Percentiles rank a stretch among this genome's conserved stretches.
Evolutionary conservation across 2,113 vertebrate species (phyloP).

Genomic region (Carollia perspicillata): DNA sequence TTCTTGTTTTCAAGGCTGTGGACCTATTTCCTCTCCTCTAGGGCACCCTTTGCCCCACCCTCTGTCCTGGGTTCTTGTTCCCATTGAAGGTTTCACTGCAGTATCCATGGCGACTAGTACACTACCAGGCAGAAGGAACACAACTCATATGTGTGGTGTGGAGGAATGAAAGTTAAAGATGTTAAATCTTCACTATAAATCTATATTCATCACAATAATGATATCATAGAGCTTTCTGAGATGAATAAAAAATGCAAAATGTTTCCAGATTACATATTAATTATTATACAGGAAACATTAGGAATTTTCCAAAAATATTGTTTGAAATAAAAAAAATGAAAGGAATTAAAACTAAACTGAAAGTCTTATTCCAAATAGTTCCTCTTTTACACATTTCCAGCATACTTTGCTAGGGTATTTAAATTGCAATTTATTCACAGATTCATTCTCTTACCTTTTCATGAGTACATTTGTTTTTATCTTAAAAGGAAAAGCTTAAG

Average conservation of each 20-base stretch:
- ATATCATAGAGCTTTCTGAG: not conserved
- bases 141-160: not conserved
- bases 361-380: not conserved
- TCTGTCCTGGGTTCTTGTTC: too few species aligned
- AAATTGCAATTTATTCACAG: not conserved
- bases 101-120: rapidly evolving
- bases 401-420: not conserved
- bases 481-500: not conserved
- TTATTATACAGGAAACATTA: not conserved
- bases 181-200: not conserved
- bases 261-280: not conserved
- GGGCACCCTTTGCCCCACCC: rapidly evolving
- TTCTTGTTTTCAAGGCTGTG: not conserved
- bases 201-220: not conserved
- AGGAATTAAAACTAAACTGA: not conserved
- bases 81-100: not conserved
- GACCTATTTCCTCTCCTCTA: not conserved
- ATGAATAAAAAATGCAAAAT: not conserved
- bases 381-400: not conserved
- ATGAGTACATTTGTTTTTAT: not conserved
- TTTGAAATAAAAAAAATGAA: not conserved
- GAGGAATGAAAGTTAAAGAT: not conserved
- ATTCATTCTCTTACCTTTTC: not conserved
- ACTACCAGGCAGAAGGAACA: not conserved
- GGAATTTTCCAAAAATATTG: not conserved